Conservation (phyloP, 1,140 invertebrate genomes). For the Drosophila malerkotliana region DNA sequence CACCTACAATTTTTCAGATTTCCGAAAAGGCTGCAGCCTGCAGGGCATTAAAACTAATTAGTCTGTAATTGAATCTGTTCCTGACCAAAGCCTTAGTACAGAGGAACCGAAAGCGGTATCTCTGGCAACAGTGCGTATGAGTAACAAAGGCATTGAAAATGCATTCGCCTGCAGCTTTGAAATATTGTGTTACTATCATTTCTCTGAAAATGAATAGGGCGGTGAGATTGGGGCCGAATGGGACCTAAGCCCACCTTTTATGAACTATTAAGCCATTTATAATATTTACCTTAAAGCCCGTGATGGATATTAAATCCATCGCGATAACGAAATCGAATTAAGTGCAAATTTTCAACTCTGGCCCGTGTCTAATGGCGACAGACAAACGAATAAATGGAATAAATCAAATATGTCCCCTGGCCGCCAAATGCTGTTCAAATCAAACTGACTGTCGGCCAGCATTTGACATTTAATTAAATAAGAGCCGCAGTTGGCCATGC, state of each 20-base stretch:
- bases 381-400: slow-evolving; percentile 41
- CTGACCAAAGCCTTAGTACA: slow-evolving; percentile 1
- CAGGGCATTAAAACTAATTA: slow-evolving; percentile 46
- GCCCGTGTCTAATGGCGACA: slow-evolving; percentile 17
- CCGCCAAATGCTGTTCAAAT: slow-evolving; percentile 68
- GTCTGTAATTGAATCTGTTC: slow-evolving; percentile 51
- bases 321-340: slow-evolving; percentile 34
- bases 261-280: slow-evolving; percentile 11
- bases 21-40: background rate
- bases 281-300: slow-evolving; percentile 5
- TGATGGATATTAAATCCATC: slow-evolving; percentile 20
- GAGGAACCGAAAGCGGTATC: background rate
- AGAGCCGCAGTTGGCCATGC: slow-evolving; percentile 38
- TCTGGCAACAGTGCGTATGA: slow-evolving; percentile 36
- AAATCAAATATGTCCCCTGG: slow-evolving; percentile 48
- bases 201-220: background rate
- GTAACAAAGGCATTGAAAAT: slow-evolving; percentile 2
- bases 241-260: background rate
- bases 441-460: slow-evolving; percentile 48
- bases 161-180: background rate
- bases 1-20: slow-evolving; percentile 9
- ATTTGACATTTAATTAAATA: slow-evolving; percentile 81
- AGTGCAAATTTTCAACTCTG: slow-evolving; percentile 32
- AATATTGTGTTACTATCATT: slow-evolving; percentile 1
- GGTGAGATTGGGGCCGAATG: background rate